phyloP scores from a whole-genome alignment of 2,113 vertebrate species.

The Thryonomys swinderianus region DNA sequence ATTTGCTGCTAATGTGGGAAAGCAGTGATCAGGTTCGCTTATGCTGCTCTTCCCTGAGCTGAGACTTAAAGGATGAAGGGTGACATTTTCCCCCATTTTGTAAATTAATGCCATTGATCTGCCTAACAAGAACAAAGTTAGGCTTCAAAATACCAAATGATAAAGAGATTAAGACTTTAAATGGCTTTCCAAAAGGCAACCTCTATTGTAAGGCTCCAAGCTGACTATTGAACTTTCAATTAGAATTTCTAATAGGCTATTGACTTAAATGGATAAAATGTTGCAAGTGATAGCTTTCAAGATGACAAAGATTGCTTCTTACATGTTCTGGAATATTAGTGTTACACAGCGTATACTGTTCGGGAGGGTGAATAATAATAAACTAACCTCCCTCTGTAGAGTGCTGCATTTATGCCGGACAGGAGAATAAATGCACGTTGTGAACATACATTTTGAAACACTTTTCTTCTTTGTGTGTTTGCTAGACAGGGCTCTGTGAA shows the following conservation, averaged over 20 bases:
- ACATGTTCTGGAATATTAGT: constrained; percentile 87
- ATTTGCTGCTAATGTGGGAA: constrained; percentile 91
- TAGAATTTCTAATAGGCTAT: constrained; percentile 99
- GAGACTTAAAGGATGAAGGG: constrained; percentile 97
- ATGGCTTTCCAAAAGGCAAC: constrained; percentile 96
- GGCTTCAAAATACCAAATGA: constrained; percentile 98
- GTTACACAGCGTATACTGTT: constrained; percentile 82
- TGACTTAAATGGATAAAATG: constrained; percentile 97
- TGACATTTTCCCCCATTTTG: constrained; percentile 98
- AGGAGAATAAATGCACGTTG: constrained; percentile 59
- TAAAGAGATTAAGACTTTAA: constrained; percentile 98
- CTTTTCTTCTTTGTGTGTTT: neutral
- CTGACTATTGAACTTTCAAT: constrained; percentile 96
- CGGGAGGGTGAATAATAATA: constrained; percentile 79
- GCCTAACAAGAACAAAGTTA: constrained; percentile 98
- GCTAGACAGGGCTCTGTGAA: neutral
- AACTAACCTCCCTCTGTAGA: constrained; percentile 52
- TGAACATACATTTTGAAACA: neutral
- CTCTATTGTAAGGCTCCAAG: constrained; percentile 92
- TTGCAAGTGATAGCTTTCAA: constrained; percentile 91
- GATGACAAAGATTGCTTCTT: constrained; percentile 91
- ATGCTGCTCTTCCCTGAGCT: constrained; percentile 87
- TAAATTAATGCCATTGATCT: constrained; percentile 99
- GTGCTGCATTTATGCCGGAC: constrained; percentile 51
- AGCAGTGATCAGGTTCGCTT: constrained; percentile 89